These are phyloP conservation scores for Labeo calbasu DNA, from an alignment of 2,797 vertebrate species.

Conservation along the genomic window DNA sequence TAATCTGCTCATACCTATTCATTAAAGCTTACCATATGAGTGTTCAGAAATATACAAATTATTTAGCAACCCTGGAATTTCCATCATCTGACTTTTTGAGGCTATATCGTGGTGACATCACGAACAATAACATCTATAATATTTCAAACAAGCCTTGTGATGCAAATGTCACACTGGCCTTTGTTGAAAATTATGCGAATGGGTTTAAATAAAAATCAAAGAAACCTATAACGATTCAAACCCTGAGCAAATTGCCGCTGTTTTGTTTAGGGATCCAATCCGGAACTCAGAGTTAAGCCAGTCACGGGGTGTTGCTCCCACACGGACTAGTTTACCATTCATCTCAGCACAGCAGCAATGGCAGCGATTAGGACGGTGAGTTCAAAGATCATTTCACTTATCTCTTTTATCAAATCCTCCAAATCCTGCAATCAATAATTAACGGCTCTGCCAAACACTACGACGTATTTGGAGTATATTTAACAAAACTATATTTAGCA, in stretches of 20 bases:
- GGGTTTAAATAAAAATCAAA: not conserved
- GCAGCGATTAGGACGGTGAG: constrained; percentile 80
- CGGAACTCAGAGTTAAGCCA: constrained; percentile 68
- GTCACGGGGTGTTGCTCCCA: constrained; percentile 53
- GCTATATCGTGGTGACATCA: not conserved
- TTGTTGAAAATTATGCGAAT: not conserved
- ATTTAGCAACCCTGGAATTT: not conserved
- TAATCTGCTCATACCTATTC: not conserved
- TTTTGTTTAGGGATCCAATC: constrained; percentile 13
- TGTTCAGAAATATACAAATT: not conserved
- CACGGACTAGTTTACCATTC: constrained; percentile 56
- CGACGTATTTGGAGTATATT: not conserved
- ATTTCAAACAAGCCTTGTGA: not conserved
- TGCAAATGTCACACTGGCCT: not conserved
- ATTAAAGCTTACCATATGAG: not conserved
- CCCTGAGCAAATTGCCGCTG: not conserved
- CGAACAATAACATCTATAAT: not conserved
- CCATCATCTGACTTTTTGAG: not conserved
- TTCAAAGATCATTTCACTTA: constrained; percentile 57
- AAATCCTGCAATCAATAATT: constrained; percentile 64
- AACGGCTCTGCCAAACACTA: not conserved
- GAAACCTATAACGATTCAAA: not conserved
- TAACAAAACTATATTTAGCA: not conserved
- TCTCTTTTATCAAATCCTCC: constrained; percentile 9
- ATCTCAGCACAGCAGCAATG: constrained; percentile 69